Evolutionary conservation across 64 coral and sea anemone species (phyloP), one percentile per base, ranked within the genome.

Genomic region (Astreopora myriophthalma): DNA sequence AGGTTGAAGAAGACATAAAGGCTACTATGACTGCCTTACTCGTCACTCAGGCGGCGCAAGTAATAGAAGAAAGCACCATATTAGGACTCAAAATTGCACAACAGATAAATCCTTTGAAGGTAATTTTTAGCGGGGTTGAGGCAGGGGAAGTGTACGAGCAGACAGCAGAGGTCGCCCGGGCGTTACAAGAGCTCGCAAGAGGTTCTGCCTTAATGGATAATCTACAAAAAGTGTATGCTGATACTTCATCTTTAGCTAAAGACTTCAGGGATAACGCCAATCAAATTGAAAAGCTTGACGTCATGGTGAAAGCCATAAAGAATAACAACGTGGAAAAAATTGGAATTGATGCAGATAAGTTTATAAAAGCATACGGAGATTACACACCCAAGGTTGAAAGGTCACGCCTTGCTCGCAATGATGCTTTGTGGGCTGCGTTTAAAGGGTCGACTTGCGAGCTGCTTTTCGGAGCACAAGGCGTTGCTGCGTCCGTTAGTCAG

Each of bases 381-480:
- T 92, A 92, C 14, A 92, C 90, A 0, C 90, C 90, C 3, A 71
- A 85, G 30, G 90, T 92, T 75, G 14, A 7, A n/a, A 69, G 80
- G 23, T 31, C 61, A 4, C 67, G 61, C 3, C 34, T 92, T 5
- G 79, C 69, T 32, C 1, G 23, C 0, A 92, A 92, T 29, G 69
- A 70, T 40, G 90, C 80, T 38, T 11, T 71, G 5, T 92, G 90
- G 90, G 48, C 70, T 1, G 79, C 90, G 16, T 92, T 61, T 66
- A 92, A 86, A n/a, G 42, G 13, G 0, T 72, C 37, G 36, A 80
- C 89, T 72, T 92, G 89, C 16, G 77, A 84, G 1, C 19, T 92
- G 17, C 19, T 92, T 22, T 71, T 58, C 26, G 69, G 40, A 3
- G 77, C 60, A 33, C 39, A 81, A 70, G 89, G 79, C 16, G 69